Percentiles rank a stretch among this genome's conserved stretches.
These are phyloP conservation scores for Caenorhabditis uteleia DNA, from an alignment of 2,888 invertebrate species.

Conservation along the genomic window DNA sequence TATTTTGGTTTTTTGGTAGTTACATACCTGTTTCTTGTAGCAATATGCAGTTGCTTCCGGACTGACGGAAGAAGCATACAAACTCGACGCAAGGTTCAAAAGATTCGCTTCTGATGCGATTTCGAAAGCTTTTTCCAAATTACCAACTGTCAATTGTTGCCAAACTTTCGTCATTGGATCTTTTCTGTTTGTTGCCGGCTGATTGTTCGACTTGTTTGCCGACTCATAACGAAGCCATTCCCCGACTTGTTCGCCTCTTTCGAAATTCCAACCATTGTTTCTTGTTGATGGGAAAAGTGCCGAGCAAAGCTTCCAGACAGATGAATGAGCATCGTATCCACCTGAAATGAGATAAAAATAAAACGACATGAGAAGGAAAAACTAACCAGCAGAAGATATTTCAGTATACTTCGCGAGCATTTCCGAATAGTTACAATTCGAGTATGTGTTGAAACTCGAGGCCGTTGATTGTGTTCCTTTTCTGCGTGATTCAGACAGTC, in stretches of 20 bases:
- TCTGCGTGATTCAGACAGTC: slow-evolving; percentile 5
- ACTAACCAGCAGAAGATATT: slow-evolving; percentile 12
- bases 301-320: slow-evolving; percentile 45
- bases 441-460: slow-evolving; percentile 19
- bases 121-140: slow-evolving; percentile 35
- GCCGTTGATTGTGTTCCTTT: slow-evolving; percentile 11
- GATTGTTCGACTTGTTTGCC: not conserved
- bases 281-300: slow-evolving; percentile 43
- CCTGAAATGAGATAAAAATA: slow-evolving; percentile 5
- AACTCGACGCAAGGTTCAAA: slow-evolving; percentile 30
- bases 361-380: not conserved
- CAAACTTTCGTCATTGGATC: slow-evolving; percentile 22
- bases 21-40: slow-evolving; percentile 9
- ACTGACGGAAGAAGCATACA: slow-evolving; percentile 37
- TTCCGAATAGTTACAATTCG: slow-evolving; percentile 4
- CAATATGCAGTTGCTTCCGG: slow-evolving; percentile 32
- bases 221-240: slow-evolving; percentile 41
- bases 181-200: not conserved
- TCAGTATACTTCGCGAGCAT: slow-evolving; percentile 23
- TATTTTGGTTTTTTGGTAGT: not conserved
- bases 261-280: slow-evolving; percentile 40
- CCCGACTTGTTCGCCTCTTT: slow-evolving; percentile 41
- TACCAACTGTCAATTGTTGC: slow-evolving; percentile 39
- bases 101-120: slow-evolving; percentile 24
- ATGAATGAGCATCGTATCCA: slow-evolving; percentile 27